Evolutionary conservation across 2,888 invertebrate genomes (phyloP), one percentile per base, ranked within the genome.

Genomic region (Coelopa pilipes): DNA sequence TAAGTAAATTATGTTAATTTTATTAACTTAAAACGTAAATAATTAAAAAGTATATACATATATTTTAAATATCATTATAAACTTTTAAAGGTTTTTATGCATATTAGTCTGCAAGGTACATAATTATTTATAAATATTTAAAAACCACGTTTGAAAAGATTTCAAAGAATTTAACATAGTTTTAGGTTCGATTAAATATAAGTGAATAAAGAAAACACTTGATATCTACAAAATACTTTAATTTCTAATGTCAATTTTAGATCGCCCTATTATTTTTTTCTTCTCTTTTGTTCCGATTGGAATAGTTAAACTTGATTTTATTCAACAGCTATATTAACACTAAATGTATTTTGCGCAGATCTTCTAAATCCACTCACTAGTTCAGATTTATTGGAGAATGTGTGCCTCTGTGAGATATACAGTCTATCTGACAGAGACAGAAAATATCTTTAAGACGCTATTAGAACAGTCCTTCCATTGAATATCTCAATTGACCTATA

Each of bases 191-290:
- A 5, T 11, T 10, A 59, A 45, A 24, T 70, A 59, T 59, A 70
- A 70, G 69, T 13, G 47, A 70, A 60, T 70, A 70, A 70, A 59
- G 24, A 46, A 21, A 70, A 70, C 21, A 55, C 11, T 59, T 21
- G 24, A 21, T 59, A 59, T 21, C 21, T 12, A 59, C 24, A 21
- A 10, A 59, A 21, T 1, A 21, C 21, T 17, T n/a, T 59, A 11
- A 24, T 34, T 62, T 34, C n/a, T n/a, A 45, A 34, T 62, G 15
- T 15, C 1, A 13, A 11, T 62, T 45, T 62, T 62, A 21, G 19
- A 7, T 5, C 15, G 19, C 24, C 11, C 9, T 34, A 12, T 62
- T 62, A 15, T 60, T 60, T 60, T 60, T 2, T 57, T 57, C 17
- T 57, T 57, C 10, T 5, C 10, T 57, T 57, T 57, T 57, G 57